Conservation (phyloP, 2,888 invertebrate genomes). For the Orgyia antiqua region DNA sequence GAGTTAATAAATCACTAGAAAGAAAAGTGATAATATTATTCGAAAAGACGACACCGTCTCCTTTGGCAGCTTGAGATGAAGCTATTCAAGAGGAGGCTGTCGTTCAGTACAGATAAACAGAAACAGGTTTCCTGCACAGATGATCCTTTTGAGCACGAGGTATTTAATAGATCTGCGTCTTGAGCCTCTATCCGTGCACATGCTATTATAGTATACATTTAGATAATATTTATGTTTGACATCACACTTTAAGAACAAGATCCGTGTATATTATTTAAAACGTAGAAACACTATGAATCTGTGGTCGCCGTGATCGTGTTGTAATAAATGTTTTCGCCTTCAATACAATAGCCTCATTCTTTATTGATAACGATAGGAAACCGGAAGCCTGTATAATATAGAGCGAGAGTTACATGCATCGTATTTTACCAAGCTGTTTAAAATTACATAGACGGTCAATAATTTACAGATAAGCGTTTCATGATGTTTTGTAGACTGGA, state of each 20-base stretch:
- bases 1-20: conserved; percentile 32
- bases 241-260: conserved; percentile 12
- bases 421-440: conserved; percentile 11
- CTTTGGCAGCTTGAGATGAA: conserved; percentile 54
- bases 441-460: conserved; percentile 12
- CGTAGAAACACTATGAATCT: background rate
- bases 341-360: conserved; percentile 16
- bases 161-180: conserved; percentile 38
- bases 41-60: conserved; percentile 22
- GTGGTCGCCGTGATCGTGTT: background rate
- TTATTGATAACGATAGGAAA: conserved; percentile 27
- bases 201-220: conserved; percentile 10
- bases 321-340: conserved; percentile 9
- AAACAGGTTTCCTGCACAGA: conserved; percentile 62
- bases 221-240: conserved; percentile 12
- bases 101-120: conserved; percentile 71
- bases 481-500: conserved; percentile 36
- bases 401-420: too few species aligned
- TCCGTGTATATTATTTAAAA: conserved; percentile 11
- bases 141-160: conserved; percentile 73
- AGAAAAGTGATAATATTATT: conserved; percentile 37
- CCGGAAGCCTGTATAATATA: conserved; percentile 10
- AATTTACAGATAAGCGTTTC: conserved; percentile 48
- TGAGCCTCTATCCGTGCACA: conserved; percentile 13
- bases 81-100: conserved; percentile 73